These are phyloP conservation scores for Seira musarum DNA, from an alignment of 2,888 invertebrate species.

Conservation along the genomic window DNA sequence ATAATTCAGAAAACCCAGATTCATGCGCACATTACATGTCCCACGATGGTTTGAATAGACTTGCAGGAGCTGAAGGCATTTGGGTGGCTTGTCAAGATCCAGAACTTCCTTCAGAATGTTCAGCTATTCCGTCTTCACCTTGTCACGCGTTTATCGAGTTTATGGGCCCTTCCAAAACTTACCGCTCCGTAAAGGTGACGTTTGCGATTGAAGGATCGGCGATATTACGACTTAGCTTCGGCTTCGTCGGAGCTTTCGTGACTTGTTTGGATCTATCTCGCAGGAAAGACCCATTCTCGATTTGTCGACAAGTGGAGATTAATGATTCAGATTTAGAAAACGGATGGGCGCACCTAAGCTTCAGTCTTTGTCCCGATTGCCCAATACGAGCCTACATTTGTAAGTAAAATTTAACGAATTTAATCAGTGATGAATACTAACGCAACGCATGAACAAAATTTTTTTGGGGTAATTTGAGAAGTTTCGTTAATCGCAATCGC, in stretches of 20 bases:
- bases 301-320: background rate
- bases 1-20: background rate
- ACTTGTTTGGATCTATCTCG: background rate
- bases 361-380: background rate
- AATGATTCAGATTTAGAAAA: background rate
- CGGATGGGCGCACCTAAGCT: background rate
- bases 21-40: background rate
- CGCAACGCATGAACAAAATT: too few relatives aligned
- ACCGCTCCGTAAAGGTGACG: background rate
- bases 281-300: background rate
- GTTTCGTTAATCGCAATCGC: too few relatives aligned
- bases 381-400: background rate
- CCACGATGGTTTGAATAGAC: background rate
- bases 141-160: background rate
- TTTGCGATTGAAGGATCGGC: background rate
- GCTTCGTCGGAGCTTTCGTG: background rate
- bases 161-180: too few relatives aligned
- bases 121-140: background rate
- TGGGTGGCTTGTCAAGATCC: constrained; percentile 36
- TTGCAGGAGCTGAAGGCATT: background rate
- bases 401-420: too few relatives aligned
- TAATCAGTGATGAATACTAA: too few relatives aligned
- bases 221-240: background rate
- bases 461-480: too few relatives aligned
- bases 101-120: background rate